These are phyloP conservation scores for Philaethria dido DNA, from an alignment of 2,888 invertebrate species.

Conservation along the genomic window DNA sequence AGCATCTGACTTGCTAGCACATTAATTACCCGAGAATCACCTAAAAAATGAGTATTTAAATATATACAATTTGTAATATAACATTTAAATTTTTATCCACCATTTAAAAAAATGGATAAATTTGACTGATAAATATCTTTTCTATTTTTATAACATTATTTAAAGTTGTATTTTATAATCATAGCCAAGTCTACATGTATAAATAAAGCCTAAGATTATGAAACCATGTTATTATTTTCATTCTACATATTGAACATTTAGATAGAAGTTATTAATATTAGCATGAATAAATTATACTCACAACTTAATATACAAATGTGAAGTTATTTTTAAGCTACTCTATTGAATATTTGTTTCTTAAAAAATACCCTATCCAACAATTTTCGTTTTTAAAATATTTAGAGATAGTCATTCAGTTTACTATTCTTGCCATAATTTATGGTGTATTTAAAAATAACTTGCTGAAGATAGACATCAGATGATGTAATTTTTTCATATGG, in stretches of 20 bases:
- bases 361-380: too few relatives aligned
- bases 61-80: neutral
- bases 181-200: conserved; percentile 1
- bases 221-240: conserved; percentile 1
- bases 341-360: neutral
- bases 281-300: neutral
- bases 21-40: neutral
- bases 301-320: conserved; percentile 7
- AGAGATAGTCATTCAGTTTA: neutral
- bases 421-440: neutral
- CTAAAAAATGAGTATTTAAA: neutral
- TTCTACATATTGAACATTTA: neutral
- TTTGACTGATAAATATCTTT: conserved; percentile 39
- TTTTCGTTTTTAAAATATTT: too few relatives aligned
- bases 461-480: neutral
- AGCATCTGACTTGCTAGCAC: neutral
- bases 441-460: neutral
- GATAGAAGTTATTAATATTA: neutral
- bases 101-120: conserved; percentile 19
- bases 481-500: neutral
- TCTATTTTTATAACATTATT: conserved; percentile 38
- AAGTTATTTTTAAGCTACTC: neutral
- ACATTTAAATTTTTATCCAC: conserved; percentile 2
- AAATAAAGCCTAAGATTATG: conserved; percentile 9
- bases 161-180: conserved; percentile 24